These are phyloP conservation scores for Venturia canescens DNA, from an alignment of 1,140 invertebrate species.

Conservation along the genomic window DNA sequence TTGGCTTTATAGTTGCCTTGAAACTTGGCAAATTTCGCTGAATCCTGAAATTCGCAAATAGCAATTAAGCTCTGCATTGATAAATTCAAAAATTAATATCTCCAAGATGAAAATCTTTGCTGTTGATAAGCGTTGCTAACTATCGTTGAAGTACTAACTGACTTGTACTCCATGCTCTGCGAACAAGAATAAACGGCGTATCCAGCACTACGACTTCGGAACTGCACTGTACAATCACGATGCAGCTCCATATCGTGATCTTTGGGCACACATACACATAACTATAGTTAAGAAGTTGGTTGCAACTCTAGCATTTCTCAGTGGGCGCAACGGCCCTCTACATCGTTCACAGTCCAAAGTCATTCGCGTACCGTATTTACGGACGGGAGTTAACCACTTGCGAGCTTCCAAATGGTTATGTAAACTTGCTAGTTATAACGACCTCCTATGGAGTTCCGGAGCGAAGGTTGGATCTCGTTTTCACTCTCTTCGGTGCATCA, in stretches of 20 bases:
- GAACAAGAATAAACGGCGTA: conserved; percentile 1
- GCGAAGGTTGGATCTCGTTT: neutral
- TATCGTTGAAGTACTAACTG: neutral
- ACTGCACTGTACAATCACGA: neutral
- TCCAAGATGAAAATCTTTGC: neutral
- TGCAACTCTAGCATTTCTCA: neutral
- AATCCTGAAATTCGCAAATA: neutral
- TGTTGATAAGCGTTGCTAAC: neutral
- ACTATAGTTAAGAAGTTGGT: neutral
- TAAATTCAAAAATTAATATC: neutral
- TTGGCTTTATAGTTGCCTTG: neutral
- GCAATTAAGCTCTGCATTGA: neutral
- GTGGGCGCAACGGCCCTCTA: neutral
- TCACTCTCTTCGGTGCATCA: neutral
- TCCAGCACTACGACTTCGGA: conserved; percentile 18
- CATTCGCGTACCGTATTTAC: neutral
- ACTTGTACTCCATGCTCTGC: neutral
- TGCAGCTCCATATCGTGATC: neutral
- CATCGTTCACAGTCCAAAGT: conserved; percentile 17
- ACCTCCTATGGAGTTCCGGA: neutral
- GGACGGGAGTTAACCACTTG: neutral
- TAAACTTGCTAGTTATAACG: conserved; percentile 2
- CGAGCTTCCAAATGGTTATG: neutral
- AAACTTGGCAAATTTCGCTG: neutral
- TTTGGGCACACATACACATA: neutral